A percentile compares a stretch with the other conserved stretches of the same genome.
Conservation (phyloP, 2,113 vertebrate species). For the Spea multiplicata region DNA sequence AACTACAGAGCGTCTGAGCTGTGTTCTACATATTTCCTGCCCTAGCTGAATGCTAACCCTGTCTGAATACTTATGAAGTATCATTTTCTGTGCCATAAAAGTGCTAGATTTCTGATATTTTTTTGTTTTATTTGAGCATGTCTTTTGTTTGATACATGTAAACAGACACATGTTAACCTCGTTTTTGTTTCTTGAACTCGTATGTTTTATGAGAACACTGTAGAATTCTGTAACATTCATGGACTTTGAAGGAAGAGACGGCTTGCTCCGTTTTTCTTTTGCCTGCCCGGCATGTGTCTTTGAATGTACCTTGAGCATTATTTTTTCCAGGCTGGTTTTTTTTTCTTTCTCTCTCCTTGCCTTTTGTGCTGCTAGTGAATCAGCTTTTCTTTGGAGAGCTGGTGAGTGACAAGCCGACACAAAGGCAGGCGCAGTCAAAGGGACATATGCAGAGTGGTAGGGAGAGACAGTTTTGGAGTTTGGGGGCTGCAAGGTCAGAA, state of each 20-base stretch:
- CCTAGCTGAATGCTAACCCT: conserved; percentile 5
- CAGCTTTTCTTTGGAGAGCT: conserved; percentile 65
- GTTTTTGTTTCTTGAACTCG: background rate
- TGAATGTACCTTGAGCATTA: conserved; percentile 39
- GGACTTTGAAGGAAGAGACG: background rate
- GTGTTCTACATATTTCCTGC: conserved; percentile 23
- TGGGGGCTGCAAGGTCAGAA: conserved; percentile 65
- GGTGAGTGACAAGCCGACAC: conserved; percentile 81
- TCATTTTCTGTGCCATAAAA: background rate
- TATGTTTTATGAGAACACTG: background rate
- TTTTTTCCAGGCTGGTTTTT: conserved; percentile 53
- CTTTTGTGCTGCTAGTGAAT: conserved; percentile 72
- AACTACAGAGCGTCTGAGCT: background rate
- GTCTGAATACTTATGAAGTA: background rate
- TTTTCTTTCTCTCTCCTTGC: conserved; percentile 52
- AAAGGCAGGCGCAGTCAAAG: conserved; percentile 71
- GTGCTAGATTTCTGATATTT: background rate
- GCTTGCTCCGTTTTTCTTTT: conserved; percentile 21
- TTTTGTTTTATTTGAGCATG: background rate
- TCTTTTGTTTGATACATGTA: conserved; percentile 8
- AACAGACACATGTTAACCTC: background rate
- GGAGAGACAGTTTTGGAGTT: conserved; percentile 53
- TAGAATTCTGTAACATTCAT: background rate
- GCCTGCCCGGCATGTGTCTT: conserved; percentile 32
- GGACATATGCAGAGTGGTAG: conserved; percentile 48